Base-by-base conservation (phyloP, 1,140 invertebrate species). In the Cephus cinctus region DNA sequence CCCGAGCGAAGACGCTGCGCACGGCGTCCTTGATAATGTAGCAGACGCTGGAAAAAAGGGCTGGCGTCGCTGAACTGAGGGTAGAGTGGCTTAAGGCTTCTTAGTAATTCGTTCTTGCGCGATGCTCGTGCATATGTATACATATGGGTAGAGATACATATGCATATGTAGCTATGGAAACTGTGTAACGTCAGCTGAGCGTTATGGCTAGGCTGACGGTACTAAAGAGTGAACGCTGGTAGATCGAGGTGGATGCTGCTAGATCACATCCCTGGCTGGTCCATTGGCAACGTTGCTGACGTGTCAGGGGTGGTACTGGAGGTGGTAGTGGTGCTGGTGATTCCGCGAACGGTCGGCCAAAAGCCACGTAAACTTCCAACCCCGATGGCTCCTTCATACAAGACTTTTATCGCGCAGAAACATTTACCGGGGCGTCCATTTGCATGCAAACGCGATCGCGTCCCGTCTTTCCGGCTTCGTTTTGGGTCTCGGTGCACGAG, bases 21-120 rank as follows among this genome's bases (percentile, higher is more conserved):
- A n/a, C n/a, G n/a, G n/a, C n/a, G 43, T 56, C 55, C 59, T 65
- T 60, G 65, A 62, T 64, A 67, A 65, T 64, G 56, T 59, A 65
- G 60, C 60, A 58, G 52, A 54, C 56, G 52, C 43, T 38, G 27
- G 54, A 47, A 53, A 59, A 43, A 36, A 18, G 50, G 47, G 27
- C 50, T 43, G 51, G 31, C 54, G 47, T 21, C 42, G 45, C 30
- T 4, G 23, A n/a, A 8, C 6, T 16, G 18, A 12, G 23, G 45
- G 56, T 61, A 67, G 65, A 65, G 59, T 67, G 57, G 56, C 60
- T 70, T 59, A 59, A 61, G 57, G 51, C 59, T 59, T 67, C 63
- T 69, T 66, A 70, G 67, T 70, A 70, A 70, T 70, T 70, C 63
- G 59, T 58, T 52, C 55, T 58, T 51, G 47, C 43, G 43, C 40